phyloP scores from a whole-genome alignment of 2,888 invertebrate species.

The Andrena praecox region DNA sequence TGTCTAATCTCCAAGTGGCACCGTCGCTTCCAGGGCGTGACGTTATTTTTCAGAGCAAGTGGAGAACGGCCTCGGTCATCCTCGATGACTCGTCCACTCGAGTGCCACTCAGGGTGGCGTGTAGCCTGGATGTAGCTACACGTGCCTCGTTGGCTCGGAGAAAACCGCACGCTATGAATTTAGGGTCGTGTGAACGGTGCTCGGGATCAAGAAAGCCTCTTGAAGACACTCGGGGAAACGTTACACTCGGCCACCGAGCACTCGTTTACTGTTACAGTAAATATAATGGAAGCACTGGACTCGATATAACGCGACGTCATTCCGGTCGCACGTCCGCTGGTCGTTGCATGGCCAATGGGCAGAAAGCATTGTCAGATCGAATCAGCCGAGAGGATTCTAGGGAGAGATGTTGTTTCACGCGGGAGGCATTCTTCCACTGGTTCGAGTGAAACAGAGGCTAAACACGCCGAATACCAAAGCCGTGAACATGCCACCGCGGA shows the following conservation, averaged over 20 bases:
- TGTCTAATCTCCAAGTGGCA: neutral
- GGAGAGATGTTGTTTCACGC: conserved; percentile 46
- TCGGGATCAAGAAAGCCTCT: neutral
- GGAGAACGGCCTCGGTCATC: neutral
- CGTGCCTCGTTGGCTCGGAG: neutral
- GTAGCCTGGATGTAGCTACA: neutral
- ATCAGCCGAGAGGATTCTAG: conserved; percentile 51
- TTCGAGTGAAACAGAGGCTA: neutral
- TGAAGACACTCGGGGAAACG: conserved; percentile 24
- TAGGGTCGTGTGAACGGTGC: conserved; percentile 5
- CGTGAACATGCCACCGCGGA: neutral
- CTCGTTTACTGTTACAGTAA: conserved; percentile 27
- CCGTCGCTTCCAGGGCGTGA: neutral
- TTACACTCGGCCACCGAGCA: conserved; percentile 17
- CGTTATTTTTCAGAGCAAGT: neutral
- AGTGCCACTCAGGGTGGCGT: neutral
- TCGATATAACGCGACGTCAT: conserved; percentile 52
- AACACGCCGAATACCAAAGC: conserved; percentile 3
- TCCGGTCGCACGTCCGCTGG: conserved; percentile 56
- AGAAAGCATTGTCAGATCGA: conserved; percentile 67
- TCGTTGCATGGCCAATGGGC: conserved; percentile 57
- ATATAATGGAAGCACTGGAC: conserved; percentile 39
- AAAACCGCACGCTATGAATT: neutral
- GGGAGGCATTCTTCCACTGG: conserved; percentile 23
- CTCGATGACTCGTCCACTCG: conserved; percentile 6